Base-by-base conservation (phyloP, 2,888 invertebrate genomes). In the Leucoptera coffeella region DNA sequence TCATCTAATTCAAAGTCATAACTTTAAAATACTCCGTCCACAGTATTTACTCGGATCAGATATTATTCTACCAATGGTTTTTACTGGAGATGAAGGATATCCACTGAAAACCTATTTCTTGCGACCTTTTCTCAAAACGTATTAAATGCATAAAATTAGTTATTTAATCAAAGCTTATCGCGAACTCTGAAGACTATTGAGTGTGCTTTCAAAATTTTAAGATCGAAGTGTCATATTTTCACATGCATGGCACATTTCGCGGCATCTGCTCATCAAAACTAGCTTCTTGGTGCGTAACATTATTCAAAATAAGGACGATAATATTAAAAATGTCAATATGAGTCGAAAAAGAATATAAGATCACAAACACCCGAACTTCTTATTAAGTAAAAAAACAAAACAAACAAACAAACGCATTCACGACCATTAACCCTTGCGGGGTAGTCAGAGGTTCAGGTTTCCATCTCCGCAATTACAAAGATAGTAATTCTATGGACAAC, bases 31-130 rank as follows among this genome's bases (percentile, higher is more conserved):
- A 6, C 25, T 19, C 15, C 25, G 17, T 12, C 27, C 25, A 20
- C 25, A 28, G 15, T 14, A 7, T 22, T 26, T 35, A 27, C 31
- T 32, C 25, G 32, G 32, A 4, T 34, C 32, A 26, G 29, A 32
- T 30, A 14, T 30, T 4, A 14, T 14, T 9, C 12, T 28, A 10
- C 32, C 32, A 23, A 9, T 24, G 14, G 30, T 32, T 4, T 10
- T 30, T 22, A 10, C 32, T 15, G 34, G 30, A n/a, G 32, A 38
- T 26, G 36, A 38, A 35, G 36, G 32, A 14, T 38, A 32, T 29
- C 34, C 38, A 15, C 32, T 38, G 6, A 32, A 35, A 32, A 23
- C 15, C 8, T 30, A 36, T 33, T 15, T 36, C 11, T 32, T 36
- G 34, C 30, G 33, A n/a, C 36, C 36, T 8, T 36, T 24, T 29